Conservation (phyloP, 2,797 vertebrate genomes). For the Poliocrania exsul region DNA sequence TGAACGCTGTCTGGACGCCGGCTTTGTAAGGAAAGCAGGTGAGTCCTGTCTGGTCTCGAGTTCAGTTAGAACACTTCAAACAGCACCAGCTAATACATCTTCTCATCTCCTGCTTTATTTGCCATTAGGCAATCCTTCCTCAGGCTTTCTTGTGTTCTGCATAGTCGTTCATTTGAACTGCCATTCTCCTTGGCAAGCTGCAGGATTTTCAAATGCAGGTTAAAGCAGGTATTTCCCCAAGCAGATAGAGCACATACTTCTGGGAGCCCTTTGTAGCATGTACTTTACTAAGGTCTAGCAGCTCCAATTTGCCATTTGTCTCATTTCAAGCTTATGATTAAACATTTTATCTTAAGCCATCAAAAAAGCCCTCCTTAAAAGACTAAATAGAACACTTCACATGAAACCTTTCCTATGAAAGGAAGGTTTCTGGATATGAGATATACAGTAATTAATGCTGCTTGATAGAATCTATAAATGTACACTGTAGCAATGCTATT, state of each 20-base stretch:
- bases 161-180: neutral
- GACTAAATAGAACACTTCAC: neutral
- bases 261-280: constrained; percentile 56
- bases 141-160: constrained; percentile 15
- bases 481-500: constrained; percentile 68
- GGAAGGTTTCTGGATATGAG: constrained; percentile 57
- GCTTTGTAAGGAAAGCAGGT: neutral
- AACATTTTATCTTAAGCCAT: constrained; percentile 50
- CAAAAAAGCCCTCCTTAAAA: neutral
- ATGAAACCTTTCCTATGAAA: constrained; percentile 22
- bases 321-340: constrained; percentile 46
- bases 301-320: neutral
- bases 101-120: constrained; percentile 9
- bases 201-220: constrained; percentile 44
- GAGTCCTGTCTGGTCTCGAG: neutral
- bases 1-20: neutral
- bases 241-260: constrained; percentile 5
- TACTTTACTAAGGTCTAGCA: constrained; percentile 36
- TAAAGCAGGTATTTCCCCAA: constrained; percentile 67
- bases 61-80: neutral
- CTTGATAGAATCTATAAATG: constrained; percentile 71
- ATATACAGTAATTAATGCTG: constrained; percentile 70
- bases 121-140: neutral
- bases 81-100: neutral
- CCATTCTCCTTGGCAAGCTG: constrained; percentile 28